Conservation (phyloP, 2,888 invertebrate genomes). For the Hypomecis atomaria region DNA sequence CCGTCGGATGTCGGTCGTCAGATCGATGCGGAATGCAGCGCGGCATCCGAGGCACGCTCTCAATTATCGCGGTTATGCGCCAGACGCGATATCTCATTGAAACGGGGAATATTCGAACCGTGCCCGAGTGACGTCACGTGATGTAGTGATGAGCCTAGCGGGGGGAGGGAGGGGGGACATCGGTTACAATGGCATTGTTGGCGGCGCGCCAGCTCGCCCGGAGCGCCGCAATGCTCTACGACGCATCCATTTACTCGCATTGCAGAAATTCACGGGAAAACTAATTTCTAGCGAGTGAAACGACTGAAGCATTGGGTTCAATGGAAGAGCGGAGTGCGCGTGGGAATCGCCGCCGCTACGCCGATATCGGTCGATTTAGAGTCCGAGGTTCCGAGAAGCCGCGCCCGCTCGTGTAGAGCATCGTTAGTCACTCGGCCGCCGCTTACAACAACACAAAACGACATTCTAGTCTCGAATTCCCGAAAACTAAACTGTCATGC, state of each 20-base stretch:
- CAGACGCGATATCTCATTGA: slow-evolving; percentile 66
- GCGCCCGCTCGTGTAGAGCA: slow-evolving; percentile 6
- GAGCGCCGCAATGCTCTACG: slow-evolving; percentile 21
- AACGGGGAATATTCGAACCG: slow-evolving; percentile 60
- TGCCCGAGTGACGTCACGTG: slow-evolving; percentile 52
- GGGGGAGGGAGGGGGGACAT: slow-evolving; percentile 29
- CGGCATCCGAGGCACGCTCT: slow-evolving; percentile 60
- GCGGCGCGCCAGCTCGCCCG: slow-evolving; percentile 51
- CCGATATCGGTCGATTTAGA: neutral
- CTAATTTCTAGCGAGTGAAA: neutral
- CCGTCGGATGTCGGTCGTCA: slow-evolving; percentile 18
- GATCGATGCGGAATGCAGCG: slow-evolving; percentile 51
- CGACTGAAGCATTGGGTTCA: neutral
- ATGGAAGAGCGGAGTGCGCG: slow-evolving; percentile 3
- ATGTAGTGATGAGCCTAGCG: slow-evolving; percentile 32
- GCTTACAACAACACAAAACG: slow-evolving; percentile 19
- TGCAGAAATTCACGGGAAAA: slow-evolving; percentile 38
- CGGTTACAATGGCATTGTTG: slow-evolving; percentile 52
- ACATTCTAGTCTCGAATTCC: slow-evolving; percentile 27
- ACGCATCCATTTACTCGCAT: slow-evolving; percentile 37
- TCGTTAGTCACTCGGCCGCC: slow-evolving; percentile 20
- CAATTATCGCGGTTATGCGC: slow-evolving; percentile 65
- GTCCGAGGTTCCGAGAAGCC: slow-evolving; percentile 23
- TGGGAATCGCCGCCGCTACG: slow-evolving; percentile 4
- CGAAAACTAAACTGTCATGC: neutral